Evolutionary conservation across 2,888 invertebrate species (phyloP), one percentile per base, ranked within the genome.

Genomic region (Diarsia mendica): DNA sequence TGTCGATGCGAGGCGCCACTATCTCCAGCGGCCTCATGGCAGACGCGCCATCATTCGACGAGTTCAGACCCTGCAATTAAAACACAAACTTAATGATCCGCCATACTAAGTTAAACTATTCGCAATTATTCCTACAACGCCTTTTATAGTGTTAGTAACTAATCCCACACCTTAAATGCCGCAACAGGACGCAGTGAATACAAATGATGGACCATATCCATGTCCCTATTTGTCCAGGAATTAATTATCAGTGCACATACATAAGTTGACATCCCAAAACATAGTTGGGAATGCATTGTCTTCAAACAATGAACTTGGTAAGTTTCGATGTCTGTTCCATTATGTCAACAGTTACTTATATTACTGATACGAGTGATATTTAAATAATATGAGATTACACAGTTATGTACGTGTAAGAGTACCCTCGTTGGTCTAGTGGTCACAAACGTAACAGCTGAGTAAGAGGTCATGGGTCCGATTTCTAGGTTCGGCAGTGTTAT

Each of bases 1-100:
- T 98, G 96, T 99, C 99, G 89, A 98, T 98, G 85, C 98, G 95
- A 65, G 98, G 98, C n/a, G 98, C 97, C 77, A 98, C 97, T 88
- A 98, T 97, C 93, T 98, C 98, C 88, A 97, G 96, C 13, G 98
- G 98, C 89, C 97, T 96, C 90, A 97, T 94, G 48, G 97, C 96
- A 46, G 97, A 96, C 85, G 97, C 95, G 70, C 97, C 91, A 72
- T 96, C 95, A 81, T 82, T 92, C 20, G 93, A 88, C 1, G 94
- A 95, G 92, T 98, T 98, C 92, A 98, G 94, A 87, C 98, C 98
- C 98, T 98, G 97, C 10, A 97, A 97, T 89, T 91, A 90, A 83
- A 91, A 71, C 48, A 63, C 51, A 55, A 64, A 61, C 39, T n/a
- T 10, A 53, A 63, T 77, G 48, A 71, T 28, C 44, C 3, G 48